Evolutionary conservation across 2,888 invertebrate species (phyloP).

Genomic region (Homarus gammarus): DNA sequence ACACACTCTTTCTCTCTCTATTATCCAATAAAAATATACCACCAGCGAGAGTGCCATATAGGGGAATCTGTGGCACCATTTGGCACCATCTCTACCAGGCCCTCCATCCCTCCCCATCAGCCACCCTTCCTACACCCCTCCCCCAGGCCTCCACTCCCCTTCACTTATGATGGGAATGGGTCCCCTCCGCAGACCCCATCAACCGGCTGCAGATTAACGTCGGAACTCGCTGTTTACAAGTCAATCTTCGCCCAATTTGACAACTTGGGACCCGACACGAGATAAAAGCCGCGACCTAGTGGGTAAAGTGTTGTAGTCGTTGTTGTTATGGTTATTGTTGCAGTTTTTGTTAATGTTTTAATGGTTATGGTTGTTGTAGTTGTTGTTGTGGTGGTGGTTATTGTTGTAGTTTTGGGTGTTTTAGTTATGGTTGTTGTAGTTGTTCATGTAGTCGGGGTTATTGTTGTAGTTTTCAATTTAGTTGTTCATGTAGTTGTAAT

Average conservation of each 20-base stretch:
- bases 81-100: not conserved
- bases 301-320: not conserved
- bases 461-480: too few relatives aligned
- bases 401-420: too few relatives aligned
- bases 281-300: not conserved
- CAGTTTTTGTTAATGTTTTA: too few relatives aligned
- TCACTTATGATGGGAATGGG: not conserved
- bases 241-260: slow-evolving; percentile 41
- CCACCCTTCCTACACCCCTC: not conserved
- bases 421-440: too few relatives aligned
- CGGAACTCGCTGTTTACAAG: slow-evolving; percentile 29
- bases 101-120: not conserved
- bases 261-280: slow-evolving; percentile 22
- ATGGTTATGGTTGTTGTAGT: too few relatives aligned
- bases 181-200: slow-evolving; percentile 14
- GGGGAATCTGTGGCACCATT: not conserved
- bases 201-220: slow-evolving; percentile 37
- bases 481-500: too few relatives aligned
- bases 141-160: not conserved
- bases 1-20: too few relatives aligned
- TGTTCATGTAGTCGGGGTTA: too few relatives aligned
- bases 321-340: too few relatives aligned
- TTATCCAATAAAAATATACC: too few relatives aligned
- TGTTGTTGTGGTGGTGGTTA: too few relatives aligned
- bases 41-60: too few relatives aligned